Evolutionary conservation across 2,888 invertebrate species (phyloP).

Genomic region (Oligia fasciuncula): DNA sequence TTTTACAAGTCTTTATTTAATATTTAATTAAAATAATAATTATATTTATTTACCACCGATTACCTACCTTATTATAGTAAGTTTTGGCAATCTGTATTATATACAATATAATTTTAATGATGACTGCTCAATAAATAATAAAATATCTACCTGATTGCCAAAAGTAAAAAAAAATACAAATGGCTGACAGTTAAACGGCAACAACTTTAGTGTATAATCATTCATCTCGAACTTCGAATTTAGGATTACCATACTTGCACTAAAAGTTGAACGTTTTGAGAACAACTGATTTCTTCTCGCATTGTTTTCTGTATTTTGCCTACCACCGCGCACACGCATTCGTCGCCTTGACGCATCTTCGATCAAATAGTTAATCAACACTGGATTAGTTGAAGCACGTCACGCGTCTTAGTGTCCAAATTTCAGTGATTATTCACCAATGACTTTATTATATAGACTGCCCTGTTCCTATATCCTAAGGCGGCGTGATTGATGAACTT

Average conservation of each 20-base stretch:
- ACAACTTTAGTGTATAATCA: conserved; percentile 37
- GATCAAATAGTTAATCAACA: conserved; percentile 81
- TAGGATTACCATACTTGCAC: conserved; percentile 64
- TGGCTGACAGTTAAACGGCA: conserved; percentile 39
- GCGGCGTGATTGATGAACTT: conserved; percentile 76
- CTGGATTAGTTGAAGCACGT: conserved; percentile 85
- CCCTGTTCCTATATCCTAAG: conserved; percentile 86
- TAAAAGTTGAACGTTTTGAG: conserved; percentile 64
- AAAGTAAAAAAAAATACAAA: conserved; percentile 38
- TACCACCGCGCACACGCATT: conserved; percentile 54
- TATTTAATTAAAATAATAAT: conserved; percentile 63
- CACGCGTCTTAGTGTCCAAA: conserved; percentile 79
- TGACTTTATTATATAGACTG: conserved; percentile 87
- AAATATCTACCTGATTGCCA: conserved; percentile 43
- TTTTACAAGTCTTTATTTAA: conserved; percentile 61
- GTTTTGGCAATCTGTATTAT: conserved; percentile 60
- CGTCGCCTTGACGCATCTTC: conserved; percentile 84
- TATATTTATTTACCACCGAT: conserved; percentile 68
- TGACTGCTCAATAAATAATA: conserved; percentile 52
- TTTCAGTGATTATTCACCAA: conserved; percentile 89
- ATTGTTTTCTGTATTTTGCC: conserved; percentile 67
- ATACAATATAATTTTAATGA: conserved; percentile 54
- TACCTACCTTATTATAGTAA: conserved; percentile 62
- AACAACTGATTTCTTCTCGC: conserved; percentile 66
- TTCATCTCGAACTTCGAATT: conserved; percentile 51